Evolutionary conservation across 2,888 invertebrate species (phyloP).

Genomic region (Apoda limacodes): DNA sequence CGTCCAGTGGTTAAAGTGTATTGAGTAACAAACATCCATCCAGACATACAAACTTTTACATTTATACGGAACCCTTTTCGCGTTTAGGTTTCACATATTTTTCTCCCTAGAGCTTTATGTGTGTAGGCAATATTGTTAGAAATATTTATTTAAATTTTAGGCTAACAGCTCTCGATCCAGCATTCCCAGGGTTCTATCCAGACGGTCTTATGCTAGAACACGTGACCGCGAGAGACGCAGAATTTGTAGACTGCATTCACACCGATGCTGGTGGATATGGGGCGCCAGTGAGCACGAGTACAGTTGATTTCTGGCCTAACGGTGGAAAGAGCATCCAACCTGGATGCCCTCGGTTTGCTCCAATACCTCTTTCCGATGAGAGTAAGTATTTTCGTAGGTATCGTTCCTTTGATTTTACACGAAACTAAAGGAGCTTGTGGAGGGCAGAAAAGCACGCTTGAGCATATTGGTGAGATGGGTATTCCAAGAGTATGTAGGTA

Average conservation of each 20-base stretch:
- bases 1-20: too few species aligned
- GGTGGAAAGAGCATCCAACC: conserved; percentile 71
- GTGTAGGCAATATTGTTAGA: too few species aligned
- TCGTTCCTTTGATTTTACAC: neutral
- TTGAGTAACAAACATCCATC: too few species aligned
- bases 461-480: too few species aligned
- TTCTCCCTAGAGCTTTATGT: too few species aligned
- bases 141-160: too few species aligned
- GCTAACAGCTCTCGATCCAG: conserved; percentile 71
- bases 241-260: conserved; percentile 76
- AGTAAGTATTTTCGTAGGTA: conserved; percentile 33
- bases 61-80: too few species aligned
- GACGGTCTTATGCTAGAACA: conserved; percentile 61
- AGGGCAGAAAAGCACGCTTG: too few species aligned
- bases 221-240: conserved; percentile 62
- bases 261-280: conserved; percentile 75
- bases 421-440: too few species aligned
- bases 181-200: conserved; percentile 71
- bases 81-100: too few species aligned
- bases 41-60: too few species aligned
- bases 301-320: conserved; percentile 74
- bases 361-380: conserved; percentile 60
- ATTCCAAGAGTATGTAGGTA: too few species aligned
- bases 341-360: conserved; percentile 66
- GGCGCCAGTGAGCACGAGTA: conserved; percentile 68